phyloP scores from a whole-genome alignment of 2,888 invertebrate species.

The Caenorhabditis sp. region DNA sequence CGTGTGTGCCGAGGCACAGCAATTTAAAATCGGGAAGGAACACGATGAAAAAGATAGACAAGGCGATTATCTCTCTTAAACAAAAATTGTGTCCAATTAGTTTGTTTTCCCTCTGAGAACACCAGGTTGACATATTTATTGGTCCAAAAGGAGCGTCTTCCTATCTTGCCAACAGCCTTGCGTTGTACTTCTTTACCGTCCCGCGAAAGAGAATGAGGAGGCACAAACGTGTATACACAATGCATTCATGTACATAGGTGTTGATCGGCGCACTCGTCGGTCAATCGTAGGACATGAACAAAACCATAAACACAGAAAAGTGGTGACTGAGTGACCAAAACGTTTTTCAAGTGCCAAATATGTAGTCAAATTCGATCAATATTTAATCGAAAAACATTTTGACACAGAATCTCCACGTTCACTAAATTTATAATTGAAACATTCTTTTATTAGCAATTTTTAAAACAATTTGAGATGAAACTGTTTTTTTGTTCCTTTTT shows the following conservation, averaged over 20 bases:
- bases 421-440: too few relatives aligned
- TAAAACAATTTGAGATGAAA: too few relatives aligned
- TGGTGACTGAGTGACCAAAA: conserved; percentile 4
- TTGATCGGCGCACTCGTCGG: conserved; percentile 11
- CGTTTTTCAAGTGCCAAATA: conserved; percentile 24
- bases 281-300: conserved; percentile 17
- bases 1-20: conserved; percentile 8
- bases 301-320: background rate
- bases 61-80: conserved; percentile 4
- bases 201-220: conserved; percentile 9
- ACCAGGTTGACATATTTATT: conserved; percentile 21
- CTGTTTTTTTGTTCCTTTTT: too few relatives aligned
- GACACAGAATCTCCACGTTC: background rate
- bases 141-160: conserved; percentile 8
- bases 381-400: background rate
- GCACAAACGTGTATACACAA: conserved; percentile 20
- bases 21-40: background rate
- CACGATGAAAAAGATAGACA: conserved; percentile 14
- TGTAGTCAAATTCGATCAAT: background rate
- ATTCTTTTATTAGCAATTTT: too few relatives aligned
- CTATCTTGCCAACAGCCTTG: background rate
- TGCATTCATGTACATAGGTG: conserved; percentile 32
- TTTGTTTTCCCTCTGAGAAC: conserved; percentile 31
- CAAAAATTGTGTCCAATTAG: conserved; percentile 53
- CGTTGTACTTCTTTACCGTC: background rate